Evolutionary conservation across 2,888 invertebrate species (phyloP), one percentile per base, ranked within the genome.

Genomic region (Eupeodes luniger): DNA sequence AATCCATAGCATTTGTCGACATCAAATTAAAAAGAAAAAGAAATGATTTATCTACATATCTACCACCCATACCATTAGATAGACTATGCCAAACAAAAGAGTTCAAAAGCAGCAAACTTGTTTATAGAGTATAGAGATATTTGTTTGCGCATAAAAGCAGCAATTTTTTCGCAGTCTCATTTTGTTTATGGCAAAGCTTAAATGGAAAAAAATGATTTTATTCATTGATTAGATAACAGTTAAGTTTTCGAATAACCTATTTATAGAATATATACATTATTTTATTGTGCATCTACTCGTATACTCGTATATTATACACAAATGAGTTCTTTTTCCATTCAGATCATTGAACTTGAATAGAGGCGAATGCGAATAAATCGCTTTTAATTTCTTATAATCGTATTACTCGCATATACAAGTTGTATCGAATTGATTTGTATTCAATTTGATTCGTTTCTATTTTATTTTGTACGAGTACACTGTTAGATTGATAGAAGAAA

Each of bases 351-450:
- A 84, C 87, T 70, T 76, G 44, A 75, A 47, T 55, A 12, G 34
- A 19, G 64, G 47, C 34, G 36, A 53, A 76, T 82, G 47, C 34
- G 27, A 53, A 76, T 82, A 64, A 72, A 87, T 72, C 59, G 83
- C 82, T 83, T 83, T 83, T 83, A 79, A 83, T 87, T 79, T 83
- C 80, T 80, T 62, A 27, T 27, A 57, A 79, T 83, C 76, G 80
- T 67, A 87, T 83, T 77, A 77, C 27, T 27, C 27, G 27, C 27
- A 3, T 3, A 27, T 27, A 27, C 14, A 9, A 49, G 67, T 74
- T 79, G 66, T 51, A 84, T 77, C 77, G 62, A 81, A 77, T 84
- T 51, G 80, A 67, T 83, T 47, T 47, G 67, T 81, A 27, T 27
- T 27, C 27, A 27, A 81, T 81, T 84, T 51, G 80, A 67, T 83